These are phyloP conservation scores for Eudasyphora cyanicolor DNA, from an alignment of 2,888 invertebrate genomes.

Conservation along the genomic window DNA sequence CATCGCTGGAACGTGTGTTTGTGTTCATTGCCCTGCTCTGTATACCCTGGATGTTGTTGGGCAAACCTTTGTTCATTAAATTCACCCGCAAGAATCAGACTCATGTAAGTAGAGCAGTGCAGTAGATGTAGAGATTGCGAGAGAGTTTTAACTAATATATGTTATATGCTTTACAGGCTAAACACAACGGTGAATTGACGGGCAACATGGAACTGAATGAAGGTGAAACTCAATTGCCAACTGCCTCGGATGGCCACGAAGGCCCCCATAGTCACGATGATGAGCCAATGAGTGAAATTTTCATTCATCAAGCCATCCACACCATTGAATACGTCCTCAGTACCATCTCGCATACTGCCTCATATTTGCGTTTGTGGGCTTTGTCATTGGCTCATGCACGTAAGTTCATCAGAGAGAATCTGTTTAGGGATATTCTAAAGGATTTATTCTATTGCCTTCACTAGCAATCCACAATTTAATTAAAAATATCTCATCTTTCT, in stretches of 20 bases:
- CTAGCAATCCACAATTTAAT: too few species aligned
- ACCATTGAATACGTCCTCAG: constrained; percentile 98
- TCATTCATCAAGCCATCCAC: constrained; percentile 97
- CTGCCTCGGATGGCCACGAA: constrained; percentile 79
- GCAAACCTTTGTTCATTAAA: constrained; percentile 91
- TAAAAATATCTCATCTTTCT: too few species aligned
- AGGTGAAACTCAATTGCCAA: constrained; percentile 68
- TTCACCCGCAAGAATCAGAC: constrained; percentile 72
- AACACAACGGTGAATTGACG: constrained; percentile 84
- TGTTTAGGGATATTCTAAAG: too few species aligned
- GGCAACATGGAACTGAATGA: constrained; percentile 82
- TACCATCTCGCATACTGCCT: constrained; percentile 97
- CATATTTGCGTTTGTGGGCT: constrained; percentile 98
- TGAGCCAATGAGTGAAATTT: constrained; percentile 91
- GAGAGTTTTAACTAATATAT: not conserved
- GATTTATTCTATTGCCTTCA: too few species aligned
- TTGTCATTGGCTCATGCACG: constrained; percentile 97
- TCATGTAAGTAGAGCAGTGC: constrained; percentile 76
- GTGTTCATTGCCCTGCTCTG: constrained; percentile 91
- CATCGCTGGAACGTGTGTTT: constrained; percentile 86
- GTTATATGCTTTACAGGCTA: constrained; percentile 70
- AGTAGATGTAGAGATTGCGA: constrained; percentile 73
- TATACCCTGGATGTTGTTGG: constrained; percentile 96
- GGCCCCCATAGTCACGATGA: constrained; percentile 80
- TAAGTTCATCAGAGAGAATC: too few species aligned